Evolutionary conservation across 1,140 invertebrate genomes (phyloP).

Genomic region (Matsumurasca onukii): DNA sequence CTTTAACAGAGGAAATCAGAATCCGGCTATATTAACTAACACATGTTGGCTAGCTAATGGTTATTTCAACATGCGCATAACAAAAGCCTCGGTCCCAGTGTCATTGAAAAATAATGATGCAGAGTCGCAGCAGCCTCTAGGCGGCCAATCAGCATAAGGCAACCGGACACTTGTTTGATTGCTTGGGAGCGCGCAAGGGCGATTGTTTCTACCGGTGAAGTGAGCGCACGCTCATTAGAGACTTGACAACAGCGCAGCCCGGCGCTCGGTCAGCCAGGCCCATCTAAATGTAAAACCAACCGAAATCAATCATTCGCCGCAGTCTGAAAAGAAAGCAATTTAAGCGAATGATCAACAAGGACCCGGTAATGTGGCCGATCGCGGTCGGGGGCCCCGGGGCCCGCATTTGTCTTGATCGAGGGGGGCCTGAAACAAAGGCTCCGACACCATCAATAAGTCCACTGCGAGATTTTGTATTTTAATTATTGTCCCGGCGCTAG

Average conservation of each 20-base stretch:
- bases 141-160: too few species aligned
- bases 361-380: neutral
- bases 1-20: too few species aligned
- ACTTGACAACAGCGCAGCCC: neutral
- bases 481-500: constrained; percentile 11
- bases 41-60: too few species aligned
- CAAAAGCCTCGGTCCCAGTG: too few species aligned
- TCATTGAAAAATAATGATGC: too few species aligned
- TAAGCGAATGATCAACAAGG: constrained; percentile 20
- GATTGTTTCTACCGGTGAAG: neutral
- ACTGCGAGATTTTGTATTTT: constrained; percentile 26
- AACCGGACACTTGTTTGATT: too few species aligned
- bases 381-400: neutral
- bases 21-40: too few species aligned
- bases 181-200: too few species aligned
- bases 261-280: neutral
- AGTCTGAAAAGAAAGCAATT: constrained; percentile 24
- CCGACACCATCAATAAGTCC: constrained; percentile 11
- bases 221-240: neutral
- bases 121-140: too few species aligned
- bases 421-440: constrained; percentile 23
- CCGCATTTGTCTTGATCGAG: constrained; percentile 22
- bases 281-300: constrained; percentile 27
- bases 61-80: too few species aligned
- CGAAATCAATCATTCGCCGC: constrained; percentile 16